These are phyloP conservation scores for Athene noctua DNA, from an alignment of 2,113 vertebrate genomes.

Conservation along the genomic window DNA sequence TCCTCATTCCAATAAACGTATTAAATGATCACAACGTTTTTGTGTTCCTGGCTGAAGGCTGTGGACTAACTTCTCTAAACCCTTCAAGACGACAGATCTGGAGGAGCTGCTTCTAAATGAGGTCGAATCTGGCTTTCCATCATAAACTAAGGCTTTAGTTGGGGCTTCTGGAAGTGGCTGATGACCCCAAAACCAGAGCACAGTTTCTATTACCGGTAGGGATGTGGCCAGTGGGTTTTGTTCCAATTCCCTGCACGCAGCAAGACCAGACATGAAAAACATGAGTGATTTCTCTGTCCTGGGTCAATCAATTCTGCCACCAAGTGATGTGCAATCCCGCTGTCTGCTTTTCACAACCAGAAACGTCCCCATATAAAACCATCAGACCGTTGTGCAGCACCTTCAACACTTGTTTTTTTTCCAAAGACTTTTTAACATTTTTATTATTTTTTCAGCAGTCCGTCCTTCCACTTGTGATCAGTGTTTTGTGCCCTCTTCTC, in stretches of 20 bases:
- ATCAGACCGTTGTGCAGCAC: too few relatives aligned
- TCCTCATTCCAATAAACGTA: background rate
- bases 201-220: background rate
- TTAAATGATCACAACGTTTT: rapidly evolving
- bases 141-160: background rate
- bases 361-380: background rate
- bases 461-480: background rate
- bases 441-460: background rate
- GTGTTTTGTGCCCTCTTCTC: background rate
- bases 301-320: background rate
- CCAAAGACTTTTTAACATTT: background rate
- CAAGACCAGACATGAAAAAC: background rate
- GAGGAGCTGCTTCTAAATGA: background rate
- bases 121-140: background rate
- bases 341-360: background rate
- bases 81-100: background rate
- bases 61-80: background rate
- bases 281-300: background rate
- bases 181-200: background rate
- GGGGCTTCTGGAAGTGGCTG: too few relatives aligned
- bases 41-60: background rate
- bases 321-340: too few relatives aligned
- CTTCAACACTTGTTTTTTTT: background rate
- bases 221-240: background rate
- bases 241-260: background rate